These are phyloP conservation scores for Cryptomyrus ogoouensis DNA, from an alignment of 2,113 vertebrate genomes.

Conservation along the genomic window DNA sequence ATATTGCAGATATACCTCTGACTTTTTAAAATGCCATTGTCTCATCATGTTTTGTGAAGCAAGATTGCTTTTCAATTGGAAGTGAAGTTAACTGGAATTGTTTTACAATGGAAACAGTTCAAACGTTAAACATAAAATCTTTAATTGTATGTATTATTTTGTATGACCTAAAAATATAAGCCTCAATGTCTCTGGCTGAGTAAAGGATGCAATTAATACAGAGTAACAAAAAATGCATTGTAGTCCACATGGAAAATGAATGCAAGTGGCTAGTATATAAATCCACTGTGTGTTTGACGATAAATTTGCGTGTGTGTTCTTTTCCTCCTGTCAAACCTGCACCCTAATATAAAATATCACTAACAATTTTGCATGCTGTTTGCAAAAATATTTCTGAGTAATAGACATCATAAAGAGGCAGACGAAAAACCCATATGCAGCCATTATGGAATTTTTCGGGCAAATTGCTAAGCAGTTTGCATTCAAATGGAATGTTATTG, in stretches of 20 bases:
- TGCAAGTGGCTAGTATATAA: neutral
- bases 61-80: neutral
- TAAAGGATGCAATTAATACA: neutral
- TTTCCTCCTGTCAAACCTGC: neutral
- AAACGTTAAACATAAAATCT: neutral
- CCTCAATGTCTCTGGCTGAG: neutral
- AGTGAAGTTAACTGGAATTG: neutral
- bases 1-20: neutral
- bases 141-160: neutral
- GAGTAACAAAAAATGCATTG: neutral
- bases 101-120: neutral
- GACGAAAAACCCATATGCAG: neutral
- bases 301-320: neutral
- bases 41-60: neutral
- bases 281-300: neutral
- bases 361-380: neutral
- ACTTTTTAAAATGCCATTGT: neutral
- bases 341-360: neutral
- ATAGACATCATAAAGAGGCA: slow-evolving; percentile 8
- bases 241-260: neutral
- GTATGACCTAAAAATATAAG: neutral
- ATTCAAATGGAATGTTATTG: slow-evolving; percentile 21
- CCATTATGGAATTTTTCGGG: slow-evolving; percentile 13
- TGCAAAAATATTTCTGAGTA: neutral
- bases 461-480: slow-evolving; percentile 18